These are phyloP conservation scores for Nephila pilipes DNA, from an alignment of 1,140 invertebrate species.

Conservation along the genomic window DNA sequence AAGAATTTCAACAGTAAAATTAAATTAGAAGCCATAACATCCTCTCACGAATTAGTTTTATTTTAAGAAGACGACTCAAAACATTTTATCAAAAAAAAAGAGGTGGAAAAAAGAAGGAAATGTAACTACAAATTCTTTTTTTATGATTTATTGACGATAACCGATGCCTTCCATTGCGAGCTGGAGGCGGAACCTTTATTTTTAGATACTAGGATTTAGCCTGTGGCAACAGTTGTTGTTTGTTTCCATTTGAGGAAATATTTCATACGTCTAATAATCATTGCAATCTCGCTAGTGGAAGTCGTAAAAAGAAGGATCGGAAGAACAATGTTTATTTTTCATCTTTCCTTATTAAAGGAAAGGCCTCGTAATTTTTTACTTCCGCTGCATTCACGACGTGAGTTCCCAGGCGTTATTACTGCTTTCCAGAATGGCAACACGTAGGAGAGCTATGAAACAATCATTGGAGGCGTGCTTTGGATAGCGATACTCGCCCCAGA, in stretches of 20 bases:
- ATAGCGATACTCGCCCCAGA: not conserved
- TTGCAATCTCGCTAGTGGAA: conserved; percentile 36
- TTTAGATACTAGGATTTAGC: not conserved
- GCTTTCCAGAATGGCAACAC: not conserved
- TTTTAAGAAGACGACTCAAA: no score
- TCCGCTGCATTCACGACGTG: not conserved
- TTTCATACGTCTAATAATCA: conserved; percentile 52
- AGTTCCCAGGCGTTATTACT: conserved; percentile 12
- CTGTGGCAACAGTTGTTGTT: not conserved
- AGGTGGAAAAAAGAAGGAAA: no score
- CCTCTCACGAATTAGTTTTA: no score
- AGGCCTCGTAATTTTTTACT: conserved; percentile 12
- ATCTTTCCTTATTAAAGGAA: conserved; percentile 25
- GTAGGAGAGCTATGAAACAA: not conserved
- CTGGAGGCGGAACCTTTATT: not conserved
- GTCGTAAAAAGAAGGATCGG: conserved; percentile 30
- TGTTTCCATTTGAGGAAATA: conserved; percentile 11
- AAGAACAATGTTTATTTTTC: conserved; percentile 21
- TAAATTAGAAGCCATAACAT: no score
- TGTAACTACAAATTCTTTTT: no score
- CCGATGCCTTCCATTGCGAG: not conserved
- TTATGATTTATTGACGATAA: not conserved
- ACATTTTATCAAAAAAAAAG: no score
- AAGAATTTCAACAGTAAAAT: no score
- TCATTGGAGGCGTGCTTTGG: not conserved